Conservation (phyloP, 2,797 vertebrate genomes). For the Naso thynnoides region DNA sequence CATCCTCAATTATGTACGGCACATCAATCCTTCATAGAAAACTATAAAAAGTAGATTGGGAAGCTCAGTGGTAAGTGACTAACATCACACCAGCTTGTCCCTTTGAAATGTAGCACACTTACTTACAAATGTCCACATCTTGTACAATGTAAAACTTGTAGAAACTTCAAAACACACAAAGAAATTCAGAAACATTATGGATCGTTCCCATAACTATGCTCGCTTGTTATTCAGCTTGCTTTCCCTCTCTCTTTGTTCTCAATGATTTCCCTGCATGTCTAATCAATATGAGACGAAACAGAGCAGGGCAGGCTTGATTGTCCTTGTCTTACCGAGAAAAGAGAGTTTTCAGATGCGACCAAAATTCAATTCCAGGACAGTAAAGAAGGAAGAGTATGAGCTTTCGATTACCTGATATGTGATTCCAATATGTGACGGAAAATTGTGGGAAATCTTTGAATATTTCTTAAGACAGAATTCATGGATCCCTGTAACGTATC, state of each 20-base stretch:
- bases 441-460: not conserved
- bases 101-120: not conserved
- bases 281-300: conserved; percentile 71
- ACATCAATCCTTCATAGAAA: not conserved
- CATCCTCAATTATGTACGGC: not conserved
- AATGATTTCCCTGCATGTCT: conserved; percentile 65
- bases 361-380: conserved; percentile 45
- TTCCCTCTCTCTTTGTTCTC: conserved; percentile 58
- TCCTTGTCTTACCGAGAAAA: conserved; percentile 60
- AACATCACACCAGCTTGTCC: conserved; percentile 21
- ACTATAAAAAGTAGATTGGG: not conserved
- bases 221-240: conserved; percentile 52
- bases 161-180: conserved; percentile 36
- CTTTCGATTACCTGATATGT: conserved; percentile 10
- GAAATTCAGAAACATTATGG: conserved; percentile 63
- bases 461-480: conserved; percentile 2
- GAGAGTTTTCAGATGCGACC: conserved; percentile 20
- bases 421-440: not conserved
- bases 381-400: conserved; percentile 16
- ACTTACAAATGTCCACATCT: conserved; percentile 14
- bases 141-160: conserved; percentile 23
- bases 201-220: conserved; percentile 77
- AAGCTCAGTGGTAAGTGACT: not conserved
- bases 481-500: conserved; percentile 24
- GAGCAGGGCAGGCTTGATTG: conserved; percentile 53